Evolutionary conservation across 2,888 invertebrate species (phyloP).

Genomic region (Busseola fusca): DNA sequence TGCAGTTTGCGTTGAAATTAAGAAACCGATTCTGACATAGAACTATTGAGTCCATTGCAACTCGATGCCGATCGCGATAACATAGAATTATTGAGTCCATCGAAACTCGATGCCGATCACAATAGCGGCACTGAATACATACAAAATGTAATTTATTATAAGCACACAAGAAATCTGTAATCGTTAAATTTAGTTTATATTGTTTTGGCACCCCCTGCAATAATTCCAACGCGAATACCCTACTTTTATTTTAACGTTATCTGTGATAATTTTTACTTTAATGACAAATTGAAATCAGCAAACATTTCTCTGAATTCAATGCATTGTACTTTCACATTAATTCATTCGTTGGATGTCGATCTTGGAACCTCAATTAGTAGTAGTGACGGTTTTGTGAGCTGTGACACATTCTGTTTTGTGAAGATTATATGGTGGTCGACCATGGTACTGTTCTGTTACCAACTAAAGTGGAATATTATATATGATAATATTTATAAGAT

Average conservation of each 20-base stretch:
- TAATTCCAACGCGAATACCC: conserved; percentile 72
- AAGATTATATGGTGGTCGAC: conserved; percentile 61
- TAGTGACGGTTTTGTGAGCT: conserved; percentile 57
- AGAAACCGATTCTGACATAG: conserved; percentile 35
- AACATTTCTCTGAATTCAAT: conserved; percentile 59
- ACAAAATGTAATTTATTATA: conserved; percentile 60
- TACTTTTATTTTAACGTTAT: conserved; percentile 84
- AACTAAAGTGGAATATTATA: conserved; percentile 68
- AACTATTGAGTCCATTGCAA: conserved; percentile 36
- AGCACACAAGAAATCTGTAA: conserved; percentile 63
- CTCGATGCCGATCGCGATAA: no score
- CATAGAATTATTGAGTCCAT: conserved; percentile 42
- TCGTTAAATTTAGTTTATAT: conserved; percentile 66
- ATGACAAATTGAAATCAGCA: conserved; percentile 74
- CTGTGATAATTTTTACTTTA: conserved; percentile 87
- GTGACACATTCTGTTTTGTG: conserved; percentile 52
- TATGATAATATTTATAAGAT: conserved; percentile 73
- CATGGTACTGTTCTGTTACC: conserved; percentile 75
- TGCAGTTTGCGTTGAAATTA: conserved; percentile 48
- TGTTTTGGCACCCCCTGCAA: conserved; percentile 73
- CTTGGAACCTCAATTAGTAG: conserved; percentile 61
- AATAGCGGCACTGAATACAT: conserved; percentile 55
- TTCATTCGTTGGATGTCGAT: conserved; percentile 63
- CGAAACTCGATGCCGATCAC: conserved; percentile 52
- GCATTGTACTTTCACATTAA: conserved; percentile 59